Evolutionary conservation across 2,797 vertebrate species (phyloP).

Genomic region (Eospalax fontanierii): DNA sequence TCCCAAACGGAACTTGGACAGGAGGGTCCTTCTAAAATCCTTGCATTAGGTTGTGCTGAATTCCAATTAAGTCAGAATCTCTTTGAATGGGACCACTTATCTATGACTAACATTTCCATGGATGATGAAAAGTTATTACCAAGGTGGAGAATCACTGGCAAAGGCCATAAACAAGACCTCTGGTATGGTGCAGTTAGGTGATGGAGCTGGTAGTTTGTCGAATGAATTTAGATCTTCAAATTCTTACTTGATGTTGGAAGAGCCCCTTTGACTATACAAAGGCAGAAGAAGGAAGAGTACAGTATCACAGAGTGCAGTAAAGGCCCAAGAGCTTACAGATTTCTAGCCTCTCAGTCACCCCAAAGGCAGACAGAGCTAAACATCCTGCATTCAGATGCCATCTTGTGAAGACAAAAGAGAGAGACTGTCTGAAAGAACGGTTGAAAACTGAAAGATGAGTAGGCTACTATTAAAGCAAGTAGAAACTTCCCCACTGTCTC

Average conservation of each 20-base stretch:
- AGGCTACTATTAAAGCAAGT: neutral
- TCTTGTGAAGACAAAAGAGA: conserved; percentile 19
- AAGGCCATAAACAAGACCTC: neutral
- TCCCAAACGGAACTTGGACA: neutral
- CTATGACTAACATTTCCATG: neutral
- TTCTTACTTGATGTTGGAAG: neutral
- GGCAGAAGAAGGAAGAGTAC: neutral
- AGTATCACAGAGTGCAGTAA: neutral
- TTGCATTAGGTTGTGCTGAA: neutral
- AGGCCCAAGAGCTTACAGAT: neutral
- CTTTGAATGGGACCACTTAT: neutral
- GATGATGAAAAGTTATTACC: neutral
- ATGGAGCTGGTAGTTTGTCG: neutral
- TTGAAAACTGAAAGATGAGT: neutral
- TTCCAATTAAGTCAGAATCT: conserved; percentile 1
- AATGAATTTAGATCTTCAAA: neutral
- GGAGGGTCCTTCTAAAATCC: neutral
- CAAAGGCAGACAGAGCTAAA: neutral
- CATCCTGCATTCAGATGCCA: neutral
- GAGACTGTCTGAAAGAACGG: neutral
- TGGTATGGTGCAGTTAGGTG: neutral
- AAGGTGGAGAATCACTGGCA: neutral
- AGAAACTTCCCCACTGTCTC: neutral
- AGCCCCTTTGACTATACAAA: neutral
- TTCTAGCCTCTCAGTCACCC: neutral